A percentile compares a stretch with the other conserved stretches of the same genome.
phyloP scores from a whole-genome alignment of 2,797 vertebrate species.

The Pseudopleuronectes americanus region DNA sequence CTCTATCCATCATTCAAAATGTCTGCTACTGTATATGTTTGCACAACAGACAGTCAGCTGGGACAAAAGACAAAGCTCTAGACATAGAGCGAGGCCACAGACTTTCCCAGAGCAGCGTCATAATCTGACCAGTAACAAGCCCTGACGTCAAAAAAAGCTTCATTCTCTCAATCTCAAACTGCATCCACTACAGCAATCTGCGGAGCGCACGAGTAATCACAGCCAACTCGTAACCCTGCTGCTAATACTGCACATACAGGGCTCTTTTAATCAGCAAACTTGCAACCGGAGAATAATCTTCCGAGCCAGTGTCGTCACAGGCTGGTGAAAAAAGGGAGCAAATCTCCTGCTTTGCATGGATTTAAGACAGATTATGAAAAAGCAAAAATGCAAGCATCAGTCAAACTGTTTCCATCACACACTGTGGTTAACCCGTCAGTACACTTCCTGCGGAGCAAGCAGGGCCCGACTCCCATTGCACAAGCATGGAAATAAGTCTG shows the following conservation, averaged over 20 bases:
- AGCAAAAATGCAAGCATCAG: slow-evolving; percentile 64
- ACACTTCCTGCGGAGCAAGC: slow-evolving; percentile 12
- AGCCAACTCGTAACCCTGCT: slow-evolving; percentile 54
- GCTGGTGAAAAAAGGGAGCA: slow-evolving; percentile 66
- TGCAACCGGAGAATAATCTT: slow-evolving; percentile 76
- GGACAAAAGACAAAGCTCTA: slow-evolving; percentile 19
- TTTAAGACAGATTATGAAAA: slow-evolving; percentile 77
- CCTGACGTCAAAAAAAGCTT: slow-evolving; percentile 21
- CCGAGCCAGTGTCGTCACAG: slow-evolving; percentile 64
- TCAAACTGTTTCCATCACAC: slow-evolving; percentile 55
- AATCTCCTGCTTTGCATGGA: slow-evolving; percentile 74
- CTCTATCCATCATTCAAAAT: too few relatives aligned
- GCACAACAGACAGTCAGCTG: slow-evolving; percentile 17
- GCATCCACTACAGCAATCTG: slow-evolving; percentile 34
- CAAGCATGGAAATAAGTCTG: slow-evolving; percentile 46
- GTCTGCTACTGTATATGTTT: neutral
- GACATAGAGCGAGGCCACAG: neutral
- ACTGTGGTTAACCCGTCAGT: slow-evolving; percentile 58
- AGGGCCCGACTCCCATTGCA: neutral
- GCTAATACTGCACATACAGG: slow-evolving; percentile 62
- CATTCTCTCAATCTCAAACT: slow-evolving; percentile 41
- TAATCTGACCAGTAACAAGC: slow-evolving; percentile 46
- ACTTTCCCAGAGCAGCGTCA: slow-evolving; percentile 22
- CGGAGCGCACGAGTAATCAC: slow-evolving; percentile 61
- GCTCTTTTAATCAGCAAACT: slow-evolving; percentile 78